A percentile compares a stretch with the other conserved stretches of the same genome.
phyloP scores from a whole-genome alignment of 2,113 vertebrate species.

The Scartelaos histophorus region DNA sequence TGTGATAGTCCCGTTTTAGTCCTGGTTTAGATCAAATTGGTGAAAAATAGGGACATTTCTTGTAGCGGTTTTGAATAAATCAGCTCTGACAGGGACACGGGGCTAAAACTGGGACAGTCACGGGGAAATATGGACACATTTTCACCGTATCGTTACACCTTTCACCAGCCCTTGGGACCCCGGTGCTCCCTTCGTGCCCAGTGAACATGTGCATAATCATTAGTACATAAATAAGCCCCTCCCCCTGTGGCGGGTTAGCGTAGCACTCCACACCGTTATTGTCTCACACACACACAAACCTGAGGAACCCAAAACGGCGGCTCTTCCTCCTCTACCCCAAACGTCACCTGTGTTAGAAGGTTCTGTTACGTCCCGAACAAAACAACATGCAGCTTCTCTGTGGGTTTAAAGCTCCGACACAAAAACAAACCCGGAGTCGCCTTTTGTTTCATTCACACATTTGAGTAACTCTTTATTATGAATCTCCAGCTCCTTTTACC shows the following conservation, averaged over 20 bases:
- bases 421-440: no score
- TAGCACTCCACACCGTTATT: conserved; percentile 70
- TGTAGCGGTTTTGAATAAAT: no score
- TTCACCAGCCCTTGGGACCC: not conserved
- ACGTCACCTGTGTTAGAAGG: conserved; percentile 91
- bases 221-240: not conserved
- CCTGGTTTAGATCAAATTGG: no score
- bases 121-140: no score
- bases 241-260: not conserved
- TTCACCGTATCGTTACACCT: no score
- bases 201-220: conserved; percentile 25
- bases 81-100: no score
- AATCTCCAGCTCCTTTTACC: no score
- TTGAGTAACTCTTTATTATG: no score
- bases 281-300: conserved; percentile 83
- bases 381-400: conserved; percentile 49
- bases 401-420: not conserved
- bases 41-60: no score
- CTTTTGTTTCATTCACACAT: no score
- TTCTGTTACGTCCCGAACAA: conserved; percentile 75
- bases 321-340: conserved; percentile 92
- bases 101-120: no score
- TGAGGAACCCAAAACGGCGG: conserved; percentile 81
- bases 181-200: conserved; percentile 7
- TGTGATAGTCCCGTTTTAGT: no score